Evolutionary conservation across 2,113 vertebrate species (phyloP), one percentile per base, ranked within the genome.

Genomic region (Spizaetus ornatus): DNA sequence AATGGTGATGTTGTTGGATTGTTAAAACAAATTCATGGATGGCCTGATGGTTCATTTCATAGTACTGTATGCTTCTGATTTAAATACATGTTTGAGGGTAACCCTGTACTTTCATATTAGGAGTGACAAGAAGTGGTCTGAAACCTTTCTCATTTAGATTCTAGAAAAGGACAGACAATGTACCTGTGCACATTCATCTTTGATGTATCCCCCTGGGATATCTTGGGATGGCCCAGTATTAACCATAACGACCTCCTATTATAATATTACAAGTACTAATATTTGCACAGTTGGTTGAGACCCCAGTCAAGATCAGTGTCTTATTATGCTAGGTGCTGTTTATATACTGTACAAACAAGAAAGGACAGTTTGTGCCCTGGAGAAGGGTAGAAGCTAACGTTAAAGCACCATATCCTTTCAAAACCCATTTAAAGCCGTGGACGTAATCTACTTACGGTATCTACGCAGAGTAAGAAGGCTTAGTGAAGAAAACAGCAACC

Each of bases 1-100:
- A 98, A 98, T 98, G 91, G 98, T 98, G 98, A 98, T 98, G 97
- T 97, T 97, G 98, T 98, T 98, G 98, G 97, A 98, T 98, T 98
- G 98, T 98, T 98, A 98, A 99, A 99, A 98, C 98, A 98, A 98
- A 99, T 98, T 96, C 94, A 91, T 94, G 96, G 91, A 97, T 96
- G 86, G 94, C 94, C 94, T 81, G 92, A 94, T 95, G 93, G 89
- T 96, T 97, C 93, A 86, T 92, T 95, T 94, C 73, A n/a, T 95
- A 94, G 93, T 86, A 69, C 61, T 80, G 88, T 96, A 88, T 97
- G 80, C 96, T 97, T 97, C 83, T 91, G 82, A 81, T 83, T 90
- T 91, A 95, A 95, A 97, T 97, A 92, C 62, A 31, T 53, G 90
- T 96, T 85, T 84, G 73, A 91, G 53, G 69, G 78, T 77, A 88